Conservation (phyloP, 2,113 vertebrate species). For the Mormyrus iriodes region DNA sequence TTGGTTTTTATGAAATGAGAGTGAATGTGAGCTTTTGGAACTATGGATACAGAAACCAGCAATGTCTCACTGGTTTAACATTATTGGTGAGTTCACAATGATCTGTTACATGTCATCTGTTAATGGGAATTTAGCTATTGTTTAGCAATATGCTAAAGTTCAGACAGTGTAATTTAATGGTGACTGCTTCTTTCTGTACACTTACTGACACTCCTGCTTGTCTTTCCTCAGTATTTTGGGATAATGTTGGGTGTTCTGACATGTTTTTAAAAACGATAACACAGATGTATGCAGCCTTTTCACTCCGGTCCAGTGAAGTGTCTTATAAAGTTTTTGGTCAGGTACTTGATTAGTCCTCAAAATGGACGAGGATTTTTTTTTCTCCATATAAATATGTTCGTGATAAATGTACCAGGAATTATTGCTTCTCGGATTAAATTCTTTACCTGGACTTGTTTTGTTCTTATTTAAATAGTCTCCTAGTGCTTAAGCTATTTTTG, state of each 20-base stretch:
- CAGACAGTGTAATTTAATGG: background rate
- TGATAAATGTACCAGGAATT: background rate
- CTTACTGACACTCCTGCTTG: background rate
- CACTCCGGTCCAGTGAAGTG: background rate
- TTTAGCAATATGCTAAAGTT: background rate
- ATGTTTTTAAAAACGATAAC: background rate
- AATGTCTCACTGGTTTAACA: background rate
- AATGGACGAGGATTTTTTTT: background rate
- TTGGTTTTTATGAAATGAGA: background rate
- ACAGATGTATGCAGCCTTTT: background rate
- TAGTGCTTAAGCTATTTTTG: background rate
- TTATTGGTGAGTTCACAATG: background rate
- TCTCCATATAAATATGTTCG: background rate
- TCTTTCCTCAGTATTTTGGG: background rate
- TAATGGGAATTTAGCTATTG: background rate
- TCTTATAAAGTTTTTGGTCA: background rate
- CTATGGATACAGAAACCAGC: background rate
- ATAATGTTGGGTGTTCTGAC: background rate
- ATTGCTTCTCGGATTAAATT: background rate
- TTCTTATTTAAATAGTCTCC: background rate
- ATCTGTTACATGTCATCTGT: background rate
- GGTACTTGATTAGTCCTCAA: background rate
- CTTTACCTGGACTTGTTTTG: background rate
- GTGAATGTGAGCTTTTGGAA: background rate
- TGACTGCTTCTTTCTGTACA: background rate